phyloP scores from a whole-genome alignment of 1,140 invertebrate genomes.

The Hylaeus anthracinus region DNA sequence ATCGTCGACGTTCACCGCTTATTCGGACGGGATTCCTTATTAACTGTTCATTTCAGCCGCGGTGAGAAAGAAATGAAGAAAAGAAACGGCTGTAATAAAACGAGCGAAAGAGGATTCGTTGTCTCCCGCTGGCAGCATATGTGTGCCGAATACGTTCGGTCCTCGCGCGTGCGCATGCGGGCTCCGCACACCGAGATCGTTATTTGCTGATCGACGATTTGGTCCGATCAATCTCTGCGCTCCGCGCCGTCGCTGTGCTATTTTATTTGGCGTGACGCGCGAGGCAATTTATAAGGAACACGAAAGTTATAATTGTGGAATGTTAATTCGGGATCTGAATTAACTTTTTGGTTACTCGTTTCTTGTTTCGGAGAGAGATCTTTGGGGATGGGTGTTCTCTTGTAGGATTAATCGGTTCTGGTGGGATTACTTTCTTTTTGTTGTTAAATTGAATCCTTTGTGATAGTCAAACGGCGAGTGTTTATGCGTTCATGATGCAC shows the following conservation, averaged over 20 bases:
- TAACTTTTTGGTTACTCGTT: too few relatives aligned
- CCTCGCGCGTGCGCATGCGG: neutral
- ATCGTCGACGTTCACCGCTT: constrained; percentile 23
- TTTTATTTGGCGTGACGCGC: neutral
- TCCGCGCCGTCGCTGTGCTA: neutral
- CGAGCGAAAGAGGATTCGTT: constrained; percentile 59
- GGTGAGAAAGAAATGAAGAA: neutral
- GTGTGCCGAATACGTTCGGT: neutral
- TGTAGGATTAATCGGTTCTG: too few relatives aligned
- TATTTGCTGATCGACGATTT: constrained; percentile 9
- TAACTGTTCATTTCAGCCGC: constrained; percentile 51
- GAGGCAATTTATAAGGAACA: too few relatives aligned
- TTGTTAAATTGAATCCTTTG: too few relatives aligned
- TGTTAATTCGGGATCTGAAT: too few relatives aligned
- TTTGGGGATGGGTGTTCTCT: too few relatives aligned
- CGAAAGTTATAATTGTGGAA: too few relatives aligned
- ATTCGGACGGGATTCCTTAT: constrained; percentile 52
- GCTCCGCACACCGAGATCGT: neutral
- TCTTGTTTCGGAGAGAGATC: too few relatives aligned
- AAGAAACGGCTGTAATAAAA: constrained; percentile 22
- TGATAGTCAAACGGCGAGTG: too few relatives aligned
- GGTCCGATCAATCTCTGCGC: neutral
- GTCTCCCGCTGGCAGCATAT: constrained; percentile 15
- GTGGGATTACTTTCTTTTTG: too few relatives aligned
- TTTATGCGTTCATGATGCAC: too few relatives aligned